A percentile compares a stretch with the other conserved stretches of the same genome.
phyloP scores from a whole-genome alignment of 2,113 vertebrate genomes.

The Pelecanoides urinatrix region DNA sequence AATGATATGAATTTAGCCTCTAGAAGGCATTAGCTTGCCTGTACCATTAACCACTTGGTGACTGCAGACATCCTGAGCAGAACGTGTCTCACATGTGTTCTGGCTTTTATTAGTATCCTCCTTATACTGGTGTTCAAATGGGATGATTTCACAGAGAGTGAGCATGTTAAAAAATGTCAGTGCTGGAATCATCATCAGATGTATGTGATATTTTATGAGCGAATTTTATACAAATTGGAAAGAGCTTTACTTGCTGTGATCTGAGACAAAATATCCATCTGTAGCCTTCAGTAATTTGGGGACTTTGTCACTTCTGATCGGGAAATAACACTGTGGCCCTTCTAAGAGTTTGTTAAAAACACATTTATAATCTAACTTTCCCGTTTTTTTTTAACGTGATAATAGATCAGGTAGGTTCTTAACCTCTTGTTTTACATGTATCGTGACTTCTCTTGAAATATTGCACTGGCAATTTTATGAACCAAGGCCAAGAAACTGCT shows the following conservation, averaged over 20 bases:
- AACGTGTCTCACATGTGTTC: neutral
- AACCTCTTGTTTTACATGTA: neutral
- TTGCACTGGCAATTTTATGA: neutral
- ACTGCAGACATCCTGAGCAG: neutral
- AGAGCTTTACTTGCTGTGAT: neutral
- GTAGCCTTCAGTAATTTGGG: neutral
- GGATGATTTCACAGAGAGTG: neutral
- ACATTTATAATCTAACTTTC: neutral
- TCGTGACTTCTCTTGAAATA: constrained; percentile 16
- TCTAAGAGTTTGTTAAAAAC: neutral
- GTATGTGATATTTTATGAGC: neutral
- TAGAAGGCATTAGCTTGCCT: neutral
- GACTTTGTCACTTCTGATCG: neutral
- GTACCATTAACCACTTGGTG: neutral
- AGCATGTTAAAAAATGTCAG: neutral
- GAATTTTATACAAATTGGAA: neutral
- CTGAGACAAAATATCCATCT: neutral
- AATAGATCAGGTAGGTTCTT: neutral
- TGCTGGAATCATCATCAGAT: neutral
- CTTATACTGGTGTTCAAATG: neutral
- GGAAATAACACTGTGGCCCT: neutral
- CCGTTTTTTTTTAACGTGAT: neutral
- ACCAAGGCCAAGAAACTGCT: constrained; percentile 8
- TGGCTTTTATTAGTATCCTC: neutral
- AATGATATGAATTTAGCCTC: neutral